These are phyloP conservation scores for Catharus fuscescens DNA, from an alignment of 2,113 vertebrate species.

Conservation along the genomic window DNA sequence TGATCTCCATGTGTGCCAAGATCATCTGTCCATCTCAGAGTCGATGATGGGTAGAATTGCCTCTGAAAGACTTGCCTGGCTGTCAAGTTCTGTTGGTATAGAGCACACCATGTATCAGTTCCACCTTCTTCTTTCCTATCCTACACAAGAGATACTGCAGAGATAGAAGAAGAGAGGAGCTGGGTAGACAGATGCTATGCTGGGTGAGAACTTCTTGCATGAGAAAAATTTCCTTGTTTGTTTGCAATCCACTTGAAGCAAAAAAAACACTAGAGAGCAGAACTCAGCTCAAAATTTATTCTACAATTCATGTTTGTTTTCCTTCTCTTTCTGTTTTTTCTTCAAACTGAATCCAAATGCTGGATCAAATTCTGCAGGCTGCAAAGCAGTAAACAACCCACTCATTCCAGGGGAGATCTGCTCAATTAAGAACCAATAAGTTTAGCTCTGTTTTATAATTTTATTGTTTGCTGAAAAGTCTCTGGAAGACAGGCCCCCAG, in stretches of 20 bases:
- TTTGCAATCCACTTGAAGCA: neutral
- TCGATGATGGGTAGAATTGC: neutral
- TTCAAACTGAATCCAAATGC: neutral
- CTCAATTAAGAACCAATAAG: slow-evolving; percentile 18
- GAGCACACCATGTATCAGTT: neutral
- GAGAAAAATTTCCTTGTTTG: neutral
- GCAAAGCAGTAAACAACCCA: neutral
- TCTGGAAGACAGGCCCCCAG: neutral
- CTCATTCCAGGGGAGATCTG: slow-evolving; percentile 8
- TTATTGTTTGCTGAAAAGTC: neutral
- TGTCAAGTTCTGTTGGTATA: neutral
- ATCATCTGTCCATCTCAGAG: neutral
- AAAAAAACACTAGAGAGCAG: neutral
- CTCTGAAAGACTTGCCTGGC: neutral
- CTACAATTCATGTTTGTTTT: neutral
- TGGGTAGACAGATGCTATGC: neutral
- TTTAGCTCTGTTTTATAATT: neutral
- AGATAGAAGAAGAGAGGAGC: neutral
- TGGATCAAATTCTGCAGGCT: neutral
- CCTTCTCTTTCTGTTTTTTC: neutral
- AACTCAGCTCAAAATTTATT: neutral
- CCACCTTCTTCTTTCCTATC: neutral
- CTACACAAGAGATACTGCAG: neutral
- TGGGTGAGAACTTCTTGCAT: neutral
- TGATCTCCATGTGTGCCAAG: neutral